Evolutionary conservation across 1,140 invertebrate species (phyloP).

Genomic region (Ladona fulva): DNA sequence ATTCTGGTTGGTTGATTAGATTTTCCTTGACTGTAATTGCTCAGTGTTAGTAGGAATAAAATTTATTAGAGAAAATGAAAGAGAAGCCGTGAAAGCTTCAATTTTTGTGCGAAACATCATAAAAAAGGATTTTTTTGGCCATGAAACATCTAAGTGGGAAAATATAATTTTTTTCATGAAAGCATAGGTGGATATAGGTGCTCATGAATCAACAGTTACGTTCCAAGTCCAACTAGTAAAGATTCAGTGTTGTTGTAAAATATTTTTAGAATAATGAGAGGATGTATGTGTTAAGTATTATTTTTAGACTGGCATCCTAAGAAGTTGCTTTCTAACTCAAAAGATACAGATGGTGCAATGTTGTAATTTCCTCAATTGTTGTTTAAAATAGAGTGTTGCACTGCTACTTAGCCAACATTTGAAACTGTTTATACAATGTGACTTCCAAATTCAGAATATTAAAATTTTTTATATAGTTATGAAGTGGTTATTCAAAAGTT

Average conservation of each 20-base stretch:
- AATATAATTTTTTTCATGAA: background rate
- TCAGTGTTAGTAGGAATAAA: background rate
- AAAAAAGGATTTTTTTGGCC: background rate
- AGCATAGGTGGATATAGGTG: background rate
- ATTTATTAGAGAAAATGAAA: background rate
- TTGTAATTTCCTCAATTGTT: background rate
- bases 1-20: background rate
- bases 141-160: background rate
- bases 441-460: background rate
- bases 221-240: slow-evolving; percentile 5
- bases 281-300: background rate
- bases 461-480: background rate
- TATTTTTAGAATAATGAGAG: background rate
- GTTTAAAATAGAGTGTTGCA: background rate
- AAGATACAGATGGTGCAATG: background rate
- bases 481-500: background rate
- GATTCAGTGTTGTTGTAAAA: slow-evolving; percentile 2
- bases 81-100: background rate
- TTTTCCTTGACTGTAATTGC: background rate
- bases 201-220: slow-evolving; percentile 1
- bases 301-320: background rate
- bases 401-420: background rate
- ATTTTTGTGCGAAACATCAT: background rate
- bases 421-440: slow-evolving; percentile 1
- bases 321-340: slow-evolving; percentile 1